Conservation (phyloP, 1,140 invertebrate genomes). For the Geopemphigus sp. region DNA sequence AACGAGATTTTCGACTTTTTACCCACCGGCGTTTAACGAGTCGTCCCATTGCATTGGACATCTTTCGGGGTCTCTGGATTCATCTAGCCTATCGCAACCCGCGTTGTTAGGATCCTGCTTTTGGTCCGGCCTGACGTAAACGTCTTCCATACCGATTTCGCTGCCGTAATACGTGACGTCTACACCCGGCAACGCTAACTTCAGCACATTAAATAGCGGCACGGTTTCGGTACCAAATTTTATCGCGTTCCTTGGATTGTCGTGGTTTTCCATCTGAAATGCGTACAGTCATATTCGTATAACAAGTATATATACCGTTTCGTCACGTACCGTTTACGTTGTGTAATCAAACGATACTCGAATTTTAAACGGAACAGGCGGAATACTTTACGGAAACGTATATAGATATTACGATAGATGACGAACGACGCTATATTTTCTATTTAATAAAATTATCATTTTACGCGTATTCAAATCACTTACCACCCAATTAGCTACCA, state of each 20-base stretch:
- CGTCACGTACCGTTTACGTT: no score
- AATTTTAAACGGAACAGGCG: no score
- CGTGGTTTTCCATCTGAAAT: constrained; percentile 52
- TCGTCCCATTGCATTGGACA: constrained; percentile 75
- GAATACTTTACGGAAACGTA: no score
- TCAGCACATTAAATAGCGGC: not conserved
- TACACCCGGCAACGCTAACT: constrained; percentile 64
- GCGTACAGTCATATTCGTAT: no score
- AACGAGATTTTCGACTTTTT: no score
- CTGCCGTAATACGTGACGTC: constrained; percentile 76
- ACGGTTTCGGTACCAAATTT: not conserved
- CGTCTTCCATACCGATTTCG: constrained; percentile 74
- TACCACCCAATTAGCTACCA: constrained; percentile 15
- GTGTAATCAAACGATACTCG: no score
- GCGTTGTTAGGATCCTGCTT: constrained; percentile 57
- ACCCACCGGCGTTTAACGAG: constrained; percentile 51
- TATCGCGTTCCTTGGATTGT: not conserved
- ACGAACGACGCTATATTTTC: no score
- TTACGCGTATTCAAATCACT: no score
- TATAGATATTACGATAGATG: no score
- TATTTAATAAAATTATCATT: no score
- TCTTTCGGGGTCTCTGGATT: constrained; percentile 67
- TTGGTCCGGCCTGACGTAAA: constrained; percentile 59
- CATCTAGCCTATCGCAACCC: constrained; percentile 51
- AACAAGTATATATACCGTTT: no score